Evolutionary conservation across 2,888 invertebrate genomes (phyloP), one percentile per base, ranked within the genome.

Genomic region (Drosophila mettleri): DNA sequence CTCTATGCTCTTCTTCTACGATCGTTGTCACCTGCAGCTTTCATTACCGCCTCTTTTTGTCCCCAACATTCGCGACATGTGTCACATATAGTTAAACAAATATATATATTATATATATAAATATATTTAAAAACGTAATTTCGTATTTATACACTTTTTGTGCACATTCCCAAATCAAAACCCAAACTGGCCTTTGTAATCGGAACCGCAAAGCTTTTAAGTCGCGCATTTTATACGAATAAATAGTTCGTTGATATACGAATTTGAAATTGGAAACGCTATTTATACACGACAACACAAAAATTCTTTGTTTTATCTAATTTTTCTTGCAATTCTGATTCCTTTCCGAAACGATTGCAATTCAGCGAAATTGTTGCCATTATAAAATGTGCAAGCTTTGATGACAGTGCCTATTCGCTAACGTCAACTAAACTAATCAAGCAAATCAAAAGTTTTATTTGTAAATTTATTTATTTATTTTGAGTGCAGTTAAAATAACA

Each of bases 11-110:
- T 22, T 41, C 38, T 55, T 48, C 49, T 33, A 18, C 8, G 29
- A 52, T 63, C 74, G 63, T 49, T 74, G 62, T 48, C 74, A 74
- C 48, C 95, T 74, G 64, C 74, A 58, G 72, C 60, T 80, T 66
- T 83, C 66, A 69, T 57, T 69, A 65, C 33, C 65, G 49, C 57
- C 65, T 60, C 65, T 83, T 55, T 69, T 51, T 60, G 9, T 60
- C 43, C 63, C 48, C 41, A 46, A 29, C 29, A 46, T 68, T 63
- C 27, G 39, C 27, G 62, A 77, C 38, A 65, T 39, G 12, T 31
- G 48, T 27, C 34, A 45, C 34, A 38, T 45, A 43, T 20, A 51
- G 16, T 36, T 54, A 39, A 3, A 27, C 14, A 29, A 10, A 9
- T 20, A 31, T 24, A 53, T 52, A 49, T 34, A 46, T 27, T 16